Evolutionary conservation across 2,797 vertebrate species (phyloP).

Genomic region (Hemitrygon akajei): DNA sequence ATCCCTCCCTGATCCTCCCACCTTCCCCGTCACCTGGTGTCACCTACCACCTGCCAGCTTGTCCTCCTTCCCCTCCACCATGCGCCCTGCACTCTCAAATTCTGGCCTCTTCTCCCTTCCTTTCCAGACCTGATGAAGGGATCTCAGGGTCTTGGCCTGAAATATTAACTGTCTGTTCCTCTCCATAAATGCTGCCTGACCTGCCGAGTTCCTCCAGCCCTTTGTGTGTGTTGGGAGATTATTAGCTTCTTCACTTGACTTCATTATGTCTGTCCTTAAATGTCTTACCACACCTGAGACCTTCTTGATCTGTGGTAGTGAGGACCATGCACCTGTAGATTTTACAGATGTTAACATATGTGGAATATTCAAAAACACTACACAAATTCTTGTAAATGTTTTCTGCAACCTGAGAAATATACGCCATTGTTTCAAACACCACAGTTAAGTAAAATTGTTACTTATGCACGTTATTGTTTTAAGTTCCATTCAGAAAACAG

Average conservation of each 20-base stretch:
- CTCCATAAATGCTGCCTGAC: too few species aligned
- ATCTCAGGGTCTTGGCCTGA: too few species aligned
- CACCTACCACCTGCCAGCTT: too few species aligned
- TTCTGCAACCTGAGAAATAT: background rate
- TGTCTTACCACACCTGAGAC: background rate
- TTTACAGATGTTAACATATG: background rate
- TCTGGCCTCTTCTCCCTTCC: too few species aligned
- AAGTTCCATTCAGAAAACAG: background rate
- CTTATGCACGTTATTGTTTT: background rate
- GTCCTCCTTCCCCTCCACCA: too few species aligned
- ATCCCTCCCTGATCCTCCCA: too few species aligned
- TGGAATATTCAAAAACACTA: background rate
- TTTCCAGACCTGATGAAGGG: too few species aligned
- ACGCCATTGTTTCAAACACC: background rate
- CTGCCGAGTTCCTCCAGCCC: too few species aligned
- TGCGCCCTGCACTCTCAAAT: too few species aligned
- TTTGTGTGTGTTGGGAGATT: background rate
- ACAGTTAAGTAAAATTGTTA: background rate
- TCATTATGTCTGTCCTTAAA: background rate
- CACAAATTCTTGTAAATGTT: background rate
- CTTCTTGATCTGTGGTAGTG: background rate
- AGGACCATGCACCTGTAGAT: background rate
- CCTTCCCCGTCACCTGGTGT: too few species aligned
- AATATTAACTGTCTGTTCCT: too few species aligned
- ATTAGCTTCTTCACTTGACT: background rate